Conservation (phyloP, 2,888 invertebrate genomes). For the Agapetus fuscipes region DNA sequence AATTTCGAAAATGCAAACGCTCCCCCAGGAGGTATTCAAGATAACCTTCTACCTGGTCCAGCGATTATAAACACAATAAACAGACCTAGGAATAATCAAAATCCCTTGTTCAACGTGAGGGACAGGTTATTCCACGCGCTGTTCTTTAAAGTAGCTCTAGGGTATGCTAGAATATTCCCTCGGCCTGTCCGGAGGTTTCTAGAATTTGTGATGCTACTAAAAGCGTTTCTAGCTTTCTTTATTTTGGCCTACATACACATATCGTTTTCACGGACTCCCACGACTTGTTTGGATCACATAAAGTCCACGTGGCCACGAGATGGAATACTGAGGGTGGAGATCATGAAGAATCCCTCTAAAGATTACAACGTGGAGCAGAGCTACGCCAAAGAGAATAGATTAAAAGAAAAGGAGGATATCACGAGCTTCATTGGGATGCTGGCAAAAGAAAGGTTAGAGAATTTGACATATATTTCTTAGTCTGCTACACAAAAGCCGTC, state of each 20-base stretch:
- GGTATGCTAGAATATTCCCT: conserved; percentile 87
- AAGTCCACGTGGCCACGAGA: conserved; percentile 89
- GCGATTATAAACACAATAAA: conserved; percentile 45
- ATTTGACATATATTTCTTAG: no score
- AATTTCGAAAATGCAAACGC: no score
- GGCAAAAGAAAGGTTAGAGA: conserved; percentile 57
- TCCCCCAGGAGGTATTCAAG: conserved; percentile 42
- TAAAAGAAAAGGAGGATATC: conserved; percentile 54
- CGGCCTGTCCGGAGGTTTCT: conserved; percentile 70
- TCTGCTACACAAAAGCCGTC: no score
- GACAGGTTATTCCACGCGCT: conserved; percentile 91
- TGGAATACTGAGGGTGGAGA: conserved; percentile 89
- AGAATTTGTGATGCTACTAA: conserved; percentile 72
- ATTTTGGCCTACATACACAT: conserved; percentile 92
- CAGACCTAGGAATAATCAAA: conserved; percentile 52
- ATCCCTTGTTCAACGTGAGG: conserved; percentile 74
- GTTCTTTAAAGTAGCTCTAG: conserved; percentile 84
- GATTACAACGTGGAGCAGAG: conserved; percentile 74
- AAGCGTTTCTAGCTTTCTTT: conserved; percentile 73
- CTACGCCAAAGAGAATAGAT: conserved; percentile 70
- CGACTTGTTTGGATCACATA: conserved; percentile 85
- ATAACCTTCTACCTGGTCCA: conserved; percentile 45
- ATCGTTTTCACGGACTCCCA: conserved; percentile 85
- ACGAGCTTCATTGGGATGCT: conserved; percentile 52
- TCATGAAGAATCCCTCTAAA: conserved; percentile 58